Percentiles rank a stretch among this genome's conserved stretches.
These are phyloP conservation scores for Luehdorfia chinensis DNA, from an alignment of 1,140 invertebrate genomes.

Conservation along the genomic window DNA sequence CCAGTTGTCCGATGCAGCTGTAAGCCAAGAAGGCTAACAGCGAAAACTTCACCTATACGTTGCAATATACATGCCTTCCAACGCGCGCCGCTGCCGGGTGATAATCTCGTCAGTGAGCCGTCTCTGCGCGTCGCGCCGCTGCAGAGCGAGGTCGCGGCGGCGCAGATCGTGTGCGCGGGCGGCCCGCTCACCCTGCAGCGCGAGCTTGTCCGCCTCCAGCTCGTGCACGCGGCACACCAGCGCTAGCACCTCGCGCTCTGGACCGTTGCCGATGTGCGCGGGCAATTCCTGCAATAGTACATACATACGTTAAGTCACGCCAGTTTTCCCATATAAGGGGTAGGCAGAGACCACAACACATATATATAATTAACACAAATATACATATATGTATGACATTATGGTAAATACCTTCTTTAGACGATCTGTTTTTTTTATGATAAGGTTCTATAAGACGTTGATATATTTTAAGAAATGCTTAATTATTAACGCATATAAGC, in stretches of 20 bases:
- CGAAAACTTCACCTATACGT: too few relatives aligned
- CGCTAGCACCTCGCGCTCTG: constrained; percentile 90
- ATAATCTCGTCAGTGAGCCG: constrained; percentile 95
- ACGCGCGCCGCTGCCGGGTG: constrained; percentile 88
- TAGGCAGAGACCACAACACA: too few relatives aligned
- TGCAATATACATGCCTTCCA: constrained; percentile 86
- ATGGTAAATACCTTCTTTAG: too few relatives aligned
- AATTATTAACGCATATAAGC: too few relatives aligned
- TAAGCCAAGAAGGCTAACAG: too few relatives aligned
- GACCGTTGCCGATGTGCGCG: constrained; percentile 88
- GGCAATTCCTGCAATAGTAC: constrained; percentile 83
- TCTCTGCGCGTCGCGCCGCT: constrained; percentile 90
- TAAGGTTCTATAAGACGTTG: too few relatives aligned
- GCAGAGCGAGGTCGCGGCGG: constrained; percentile 88
- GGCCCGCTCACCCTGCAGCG: constrained; percentile 90
- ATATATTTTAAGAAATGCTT: too few relatives aligned
- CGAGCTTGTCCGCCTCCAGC: constrained; percentile 94
- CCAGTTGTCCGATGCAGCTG: too few relatives aligned
- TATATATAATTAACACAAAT: too few relatives aligned
- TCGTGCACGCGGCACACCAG: constrained; percentile 93
- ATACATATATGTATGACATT: too few relatives aligned
- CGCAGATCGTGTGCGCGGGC: constrained; percentile 91
- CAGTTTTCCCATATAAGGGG: too few relatives aligned
- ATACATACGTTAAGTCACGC: not conserved
- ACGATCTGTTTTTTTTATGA: too few relatives aligned